A percentile compares a stretch with the other conserved stretches of the same genome.
Evolutionary conservation across 2,797 vertebrate genomes (phyloP).

Genomic region (Enteromius afrohamiltoni): DNA sequence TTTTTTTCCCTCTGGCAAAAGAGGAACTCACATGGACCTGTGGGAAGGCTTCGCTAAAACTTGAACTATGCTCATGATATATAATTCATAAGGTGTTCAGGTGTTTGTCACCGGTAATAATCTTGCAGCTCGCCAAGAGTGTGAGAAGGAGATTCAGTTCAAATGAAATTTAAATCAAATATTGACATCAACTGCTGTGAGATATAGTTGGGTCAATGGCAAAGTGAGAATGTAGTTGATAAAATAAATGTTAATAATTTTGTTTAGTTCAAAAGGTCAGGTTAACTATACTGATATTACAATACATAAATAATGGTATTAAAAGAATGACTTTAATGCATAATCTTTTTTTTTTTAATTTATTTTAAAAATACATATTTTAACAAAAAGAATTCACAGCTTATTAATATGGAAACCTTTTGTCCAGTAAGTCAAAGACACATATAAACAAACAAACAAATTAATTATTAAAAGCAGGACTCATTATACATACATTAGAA

Average conservation of each 20-base stretch:
- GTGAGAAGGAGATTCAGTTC: background rate
- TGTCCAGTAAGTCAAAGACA: background rate
- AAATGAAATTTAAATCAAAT: background rate
- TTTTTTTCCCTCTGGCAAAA: constrained; percentile 16
- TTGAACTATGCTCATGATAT: constrained; percentile 45
- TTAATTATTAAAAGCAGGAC: no score
- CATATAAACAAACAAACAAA: background rate
- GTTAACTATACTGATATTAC: background rate
- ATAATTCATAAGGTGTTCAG: constrained; percentile 51
- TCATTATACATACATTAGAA: background rate
- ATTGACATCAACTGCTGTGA: background rate
- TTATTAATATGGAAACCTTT: background rate
- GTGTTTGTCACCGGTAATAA: constrained; percentile 42
- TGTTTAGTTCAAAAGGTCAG: background rate
- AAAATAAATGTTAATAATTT: background rate
- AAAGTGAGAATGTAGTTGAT: background rate
- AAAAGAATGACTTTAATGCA: no score
- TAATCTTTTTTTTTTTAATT: no score
- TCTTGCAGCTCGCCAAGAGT: constrained; percentile 8
- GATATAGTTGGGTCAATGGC: background rate
- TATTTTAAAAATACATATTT: no score
- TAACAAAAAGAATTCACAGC: background rate
- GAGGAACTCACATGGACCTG: constrained; percentile 47
- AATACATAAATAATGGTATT: background rate
- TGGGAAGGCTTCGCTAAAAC: constrained; percentile 31